Evolutionary conservation across 2,797 vertebrate species (phyloP), one percentile per base, ranked within the genome.

Genomic region (Hoplostethus mediterraneus): DNA sequence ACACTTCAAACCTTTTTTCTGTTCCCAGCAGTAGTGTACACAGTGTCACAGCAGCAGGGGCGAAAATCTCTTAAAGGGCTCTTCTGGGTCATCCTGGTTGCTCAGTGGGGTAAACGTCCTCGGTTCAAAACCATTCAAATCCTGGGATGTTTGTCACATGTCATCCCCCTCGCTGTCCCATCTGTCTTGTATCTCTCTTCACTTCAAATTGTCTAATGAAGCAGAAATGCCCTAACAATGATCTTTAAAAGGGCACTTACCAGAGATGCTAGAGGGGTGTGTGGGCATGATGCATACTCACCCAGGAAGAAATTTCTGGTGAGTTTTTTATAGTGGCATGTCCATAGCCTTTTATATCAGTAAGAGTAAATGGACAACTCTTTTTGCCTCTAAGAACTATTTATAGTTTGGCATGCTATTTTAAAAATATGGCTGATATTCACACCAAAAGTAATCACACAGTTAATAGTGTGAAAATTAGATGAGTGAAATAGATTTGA

Each of bases 1-100:
- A 74, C 54, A 63, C 33, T 44, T 61, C 57, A 31, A 69, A 71
- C 54, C 36, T 47, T 14, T 59, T 63, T 76, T 77, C 70, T 74
- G 36, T 77, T 72, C 64, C 57, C 51, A 47, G 64, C 60, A 67
- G 62, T 28, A 44, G 30, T 57, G 71, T 63, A 8, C 56, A 70
- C 13, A 31, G 13, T 59, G 21, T 77, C 67, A 77, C 64, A 81
- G 61, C 45, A 67, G 28, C 17, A 47, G 5, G 68, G 38, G 61
- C 16, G 49, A 55, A 76, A 40, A 70, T 55, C 61, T 60, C 13
- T 63, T 33, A 53, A 14, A 5, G 71, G 31, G 33, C 74, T 44
- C 17, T 55, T 63, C 25, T 17, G 13, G 14, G 38, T 76, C 36
- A 53, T 60, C n/a, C 13, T 51, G 66, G 33, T 68, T n/a, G n/a